phyloP scores from a whole-genome alignment of 2,888 invertebrate species.

The Adineta ricciae region DNA sequence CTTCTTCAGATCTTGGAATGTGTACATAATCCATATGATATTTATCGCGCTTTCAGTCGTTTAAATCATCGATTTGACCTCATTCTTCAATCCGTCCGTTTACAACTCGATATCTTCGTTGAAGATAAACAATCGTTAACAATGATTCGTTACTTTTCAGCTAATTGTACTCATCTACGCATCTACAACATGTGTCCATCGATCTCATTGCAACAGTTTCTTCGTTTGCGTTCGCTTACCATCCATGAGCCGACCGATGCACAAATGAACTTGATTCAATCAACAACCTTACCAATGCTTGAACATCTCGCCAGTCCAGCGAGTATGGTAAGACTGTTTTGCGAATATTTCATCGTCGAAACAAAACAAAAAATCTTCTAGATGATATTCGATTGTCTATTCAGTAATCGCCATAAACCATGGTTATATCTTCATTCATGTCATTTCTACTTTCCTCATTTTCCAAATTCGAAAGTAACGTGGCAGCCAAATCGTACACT shows the following conservation, averaged over 20 bases:
- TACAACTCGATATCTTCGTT: neutral
- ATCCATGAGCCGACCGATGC: neutral
- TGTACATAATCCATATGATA: neutral
- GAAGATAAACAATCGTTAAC: neutral
- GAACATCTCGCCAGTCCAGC: neutral
- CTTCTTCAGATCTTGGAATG: neutral
- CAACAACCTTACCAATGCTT: neutral
- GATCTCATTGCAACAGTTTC: neutral
- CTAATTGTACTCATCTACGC: neutral
- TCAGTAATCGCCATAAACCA: neutral
- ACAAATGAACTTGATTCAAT: neutral
- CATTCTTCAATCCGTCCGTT: neutral
- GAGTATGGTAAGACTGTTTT: neutral
- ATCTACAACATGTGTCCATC: neutral
- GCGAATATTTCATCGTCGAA: too few relatives aligned
- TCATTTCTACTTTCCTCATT: neutral
- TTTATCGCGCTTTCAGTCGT: neutral
- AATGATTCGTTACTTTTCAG: neutral
- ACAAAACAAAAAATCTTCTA: too few relatives aligned
- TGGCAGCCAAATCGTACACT: neutral
- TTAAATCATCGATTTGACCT: neutral
- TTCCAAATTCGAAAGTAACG: neutral
- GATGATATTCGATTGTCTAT: neutral
- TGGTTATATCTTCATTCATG: neutral
- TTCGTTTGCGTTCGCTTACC: neutral